Evolutionary conservation across 2,113 vertebrate species (phyloP).

Genomic region (Australoheros scitulus): DNA sequence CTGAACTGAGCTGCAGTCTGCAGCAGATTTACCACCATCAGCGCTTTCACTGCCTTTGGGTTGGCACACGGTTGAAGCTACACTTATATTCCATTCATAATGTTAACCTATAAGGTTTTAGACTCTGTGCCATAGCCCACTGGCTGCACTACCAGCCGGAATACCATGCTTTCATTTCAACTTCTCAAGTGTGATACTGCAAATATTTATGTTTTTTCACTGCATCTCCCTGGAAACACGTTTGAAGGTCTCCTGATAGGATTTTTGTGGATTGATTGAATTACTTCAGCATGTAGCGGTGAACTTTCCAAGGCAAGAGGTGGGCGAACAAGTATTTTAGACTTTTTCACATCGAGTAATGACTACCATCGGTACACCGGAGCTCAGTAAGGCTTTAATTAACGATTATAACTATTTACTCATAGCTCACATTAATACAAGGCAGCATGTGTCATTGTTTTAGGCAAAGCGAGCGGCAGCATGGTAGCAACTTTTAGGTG

Average conservation of each 20-base stretch:
- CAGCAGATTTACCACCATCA: slow-evolving; percentile 29
- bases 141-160: slow-evolving; percentile 36
- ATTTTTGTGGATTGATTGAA: slow-evolving; percentile 68
- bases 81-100: slow-evolving; percentile 66
- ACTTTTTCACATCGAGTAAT: slow-evolving; percentile 17
- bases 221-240: slow-evolving; percentile 66
- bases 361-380: neutral
- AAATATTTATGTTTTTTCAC: slow-evolving; percentile 71
- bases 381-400: neutral
- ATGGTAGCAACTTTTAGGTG: neutral
- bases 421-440: neutral
- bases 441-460: neutral
- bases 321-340: slow-evolving; percentile 36
- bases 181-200: slow-evolving; percentile 64
- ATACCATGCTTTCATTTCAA: slow-evolving; percentile 66
- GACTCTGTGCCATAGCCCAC: slow-evolving; percentile 38
- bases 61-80: slow-evolving; percentile 43
- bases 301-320: slow-evolving; percentile 60
- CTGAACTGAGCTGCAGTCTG: slow-evolving; percentile 11
- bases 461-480: neutral
- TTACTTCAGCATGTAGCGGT: slow-evolving; percentile 58
- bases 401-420: neutral
- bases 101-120: slow-evolving; percentile 53
- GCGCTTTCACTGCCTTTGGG: slow-evolving; percentile 39
- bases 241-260: slow-evolving; percentile 62